These are phyloP conservation scores for Strigamia maritima DNA, from an alignment of 2,888 invertebrate genomes.

Conservation along the genomic window DNA sequence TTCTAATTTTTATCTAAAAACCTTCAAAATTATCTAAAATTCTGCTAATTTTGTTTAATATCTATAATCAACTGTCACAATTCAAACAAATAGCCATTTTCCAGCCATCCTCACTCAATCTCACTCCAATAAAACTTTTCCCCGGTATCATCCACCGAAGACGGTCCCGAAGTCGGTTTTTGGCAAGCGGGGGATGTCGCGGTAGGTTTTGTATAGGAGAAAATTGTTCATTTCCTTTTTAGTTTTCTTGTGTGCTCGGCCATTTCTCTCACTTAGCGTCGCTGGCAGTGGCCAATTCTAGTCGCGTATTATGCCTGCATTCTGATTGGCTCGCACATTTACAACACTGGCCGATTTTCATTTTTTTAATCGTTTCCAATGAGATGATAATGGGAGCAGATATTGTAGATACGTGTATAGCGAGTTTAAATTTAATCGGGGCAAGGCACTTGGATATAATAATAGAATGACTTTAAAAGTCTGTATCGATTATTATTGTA, in stretches of 20 bases:
- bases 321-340: neutral
- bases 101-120: no score
- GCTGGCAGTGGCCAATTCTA: slow-evolving; percentile 23
- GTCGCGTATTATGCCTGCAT: slow-evolving; percentile 12
- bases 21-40: no score
- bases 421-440: slow-evolving; percentile 11
- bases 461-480: neutral
- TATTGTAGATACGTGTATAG: slow-evolving; percentile 16
- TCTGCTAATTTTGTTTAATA: no score
- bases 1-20: no score
- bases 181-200: neutral
- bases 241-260: slow-evolving; percentile 1
- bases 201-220: slow-evolving; percentile 30
- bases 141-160: neutral
- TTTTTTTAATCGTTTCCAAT: slow-evolving; percentile 14
- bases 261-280: slow-evolving; percentile 20
- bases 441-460: slow-evolving; percentile 1
- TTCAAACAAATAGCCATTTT: no score
- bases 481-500: neutral
- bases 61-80: no score
- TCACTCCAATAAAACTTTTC: no score
- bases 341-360: neutral
- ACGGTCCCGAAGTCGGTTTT: neutral
- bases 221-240: slow-evolving; percentile 37
- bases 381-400: slow-evolving; percentile 16